Percentiles rank a stretch among this genome's conserved stretches.
Conservation (phyloP, 2,888 invertebrate genomes). For the Cryptocephalus primarius region DNA sequence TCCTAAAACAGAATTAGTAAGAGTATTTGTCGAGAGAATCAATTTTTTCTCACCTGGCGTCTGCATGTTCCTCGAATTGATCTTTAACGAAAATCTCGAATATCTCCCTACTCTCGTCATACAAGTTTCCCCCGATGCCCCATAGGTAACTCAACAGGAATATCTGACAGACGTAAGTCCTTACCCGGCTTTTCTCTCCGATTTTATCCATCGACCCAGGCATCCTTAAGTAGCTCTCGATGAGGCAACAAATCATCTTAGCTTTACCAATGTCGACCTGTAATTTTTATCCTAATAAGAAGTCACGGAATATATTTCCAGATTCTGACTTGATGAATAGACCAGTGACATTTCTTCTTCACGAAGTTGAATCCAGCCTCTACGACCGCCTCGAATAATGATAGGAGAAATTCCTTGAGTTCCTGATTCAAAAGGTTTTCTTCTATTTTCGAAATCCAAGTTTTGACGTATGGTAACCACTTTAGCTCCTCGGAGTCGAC, state of each 20-base stretch:
- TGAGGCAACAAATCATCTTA: conserved; percentile 58
- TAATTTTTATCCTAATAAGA: conserved; percentile 4
- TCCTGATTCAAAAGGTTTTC: conserved; percentile 43
- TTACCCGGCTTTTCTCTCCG: conserved; percentile 50
- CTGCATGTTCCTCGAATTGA: conserved; percentile 58
- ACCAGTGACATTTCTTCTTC: conserved; percentile 54
- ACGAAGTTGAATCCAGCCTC: conserved; percentile 56
- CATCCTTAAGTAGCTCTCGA: conserved; percentile 57
- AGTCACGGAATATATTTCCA: neutral
- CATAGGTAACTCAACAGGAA: conserved; percentile 77
- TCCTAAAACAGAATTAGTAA: conserved; percentile 35
- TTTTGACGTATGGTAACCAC: conserved; percentile 68
- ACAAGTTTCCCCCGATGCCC: conserved; percentile 77
- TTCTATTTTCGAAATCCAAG: conserved; percentile 56
- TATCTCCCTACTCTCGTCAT: conserved; percentile 53
- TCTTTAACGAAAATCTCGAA: conserved; percentile 60
- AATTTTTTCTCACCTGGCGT: conserved; percentile 43
- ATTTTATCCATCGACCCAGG: conserved; percentile 40
- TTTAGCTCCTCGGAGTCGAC: conserved; percentile 75
- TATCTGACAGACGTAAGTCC: conserved; percentile 58
- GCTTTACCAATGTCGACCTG: conserved; percentile 79
- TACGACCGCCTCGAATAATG: conserved; percentile 55
- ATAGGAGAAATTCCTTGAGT: conserved; percentile 51
- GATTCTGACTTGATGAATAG: conserved; percentile 59
- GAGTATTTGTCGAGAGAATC: neutral